phyloP scores from a whole-genome alignment of 2,797 vertebrate species.

The Scolopax bukidnonensis region DNA sequence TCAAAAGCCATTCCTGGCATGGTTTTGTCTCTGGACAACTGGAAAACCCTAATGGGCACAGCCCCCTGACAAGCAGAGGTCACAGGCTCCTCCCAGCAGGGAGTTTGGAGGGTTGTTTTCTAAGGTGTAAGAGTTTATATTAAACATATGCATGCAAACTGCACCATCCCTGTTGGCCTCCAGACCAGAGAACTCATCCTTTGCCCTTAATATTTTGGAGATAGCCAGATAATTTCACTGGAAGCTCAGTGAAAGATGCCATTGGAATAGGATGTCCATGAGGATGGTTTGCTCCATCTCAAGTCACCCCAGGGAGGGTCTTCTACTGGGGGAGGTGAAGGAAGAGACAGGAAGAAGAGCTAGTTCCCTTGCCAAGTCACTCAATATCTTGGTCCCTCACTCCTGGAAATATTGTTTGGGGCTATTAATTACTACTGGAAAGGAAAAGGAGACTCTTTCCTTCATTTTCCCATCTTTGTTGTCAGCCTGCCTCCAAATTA shows the following conservation, averaged over 20 bases:
- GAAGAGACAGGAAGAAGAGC: not conserved
- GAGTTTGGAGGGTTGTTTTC: not conserved
- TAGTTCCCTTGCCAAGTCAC: not conserved
- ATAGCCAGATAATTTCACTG: not conserved
- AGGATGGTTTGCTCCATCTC: not conserved
- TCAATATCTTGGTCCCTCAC: not conserved
- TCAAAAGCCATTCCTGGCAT: not conserved
- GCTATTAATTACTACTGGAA: not conserved
- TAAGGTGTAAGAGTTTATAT: not conserved
- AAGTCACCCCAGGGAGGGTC: not conserved
- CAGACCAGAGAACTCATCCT: not conserved
- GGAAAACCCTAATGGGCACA: accelerated
- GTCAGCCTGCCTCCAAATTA: not conserved
- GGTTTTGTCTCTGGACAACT: not conserved
- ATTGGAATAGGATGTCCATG: not conserved
- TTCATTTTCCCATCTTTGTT: not conserved
- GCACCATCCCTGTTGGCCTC: not conserved
- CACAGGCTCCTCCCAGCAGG: accelerated
- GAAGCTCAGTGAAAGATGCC: not conserved
- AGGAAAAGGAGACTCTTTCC: not conserved
- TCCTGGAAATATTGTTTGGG: not conserved
- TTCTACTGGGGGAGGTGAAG: not conserved
- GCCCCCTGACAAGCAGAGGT: not conserved
- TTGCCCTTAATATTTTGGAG: not conserved
- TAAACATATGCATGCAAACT: not conserved